These are phyloP conservation scores for Dicranocentrus wangi DNA, from an alignment of 2,888 invertebrate species.

Conservation along the genomic window DNA sequence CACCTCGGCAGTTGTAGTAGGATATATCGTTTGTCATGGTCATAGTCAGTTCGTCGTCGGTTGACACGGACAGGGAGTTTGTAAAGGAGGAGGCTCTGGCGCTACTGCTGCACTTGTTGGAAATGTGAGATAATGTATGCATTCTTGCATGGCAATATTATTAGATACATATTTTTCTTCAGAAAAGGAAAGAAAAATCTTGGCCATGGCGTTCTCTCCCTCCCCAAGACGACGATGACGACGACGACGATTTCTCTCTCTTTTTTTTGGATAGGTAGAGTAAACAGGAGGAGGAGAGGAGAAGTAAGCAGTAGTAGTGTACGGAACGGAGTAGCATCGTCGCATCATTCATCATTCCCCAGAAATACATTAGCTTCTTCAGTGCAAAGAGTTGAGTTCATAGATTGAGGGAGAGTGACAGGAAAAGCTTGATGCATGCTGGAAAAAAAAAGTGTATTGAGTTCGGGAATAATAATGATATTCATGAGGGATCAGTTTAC, in stretches of 20 bases:
- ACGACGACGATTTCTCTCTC: too few species aligned
- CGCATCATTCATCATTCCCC: conserved; percentile 1
- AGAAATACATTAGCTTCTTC: background rate
- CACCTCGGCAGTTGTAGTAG: too few species aligned
- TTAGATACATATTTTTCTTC: conserved; percentile 6
- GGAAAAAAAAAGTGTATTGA: conserved; percentile 1
- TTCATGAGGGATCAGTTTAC: conserved; percentile 47
- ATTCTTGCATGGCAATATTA: conserved; percentile 6
- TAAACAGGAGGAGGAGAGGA: too few species aligned
- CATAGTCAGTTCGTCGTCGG: background rate
- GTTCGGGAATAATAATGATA: conserved; percentile 27
- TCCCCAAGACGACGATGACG: too few species aligned
- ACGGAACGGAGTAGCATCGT: too few species aligned
- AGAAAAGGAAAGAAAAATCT: background rate
- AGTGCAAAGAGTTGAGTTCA: conserved; percentile 1
- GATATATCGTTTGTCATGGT: conserved; percentile 32
- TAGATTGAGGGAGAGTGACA: too few species aligned
- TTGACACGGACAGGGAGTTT: background rate
- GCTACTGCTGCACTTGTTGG: too few species aligned
- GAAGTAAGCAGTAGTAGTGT: too few species aligned
- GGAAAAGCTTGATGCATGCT: background rate
- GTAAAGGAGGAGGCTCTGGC: too few species aligned
- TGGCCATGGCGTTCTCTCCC: background rate
- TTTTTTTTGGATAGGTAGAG: too few species aligned
- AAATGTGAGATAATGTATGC: conserved; percentile 8